Conservation (phyloP, 2,113 vertebrate genomes). For the Xyliphius kryptos region DNA sequence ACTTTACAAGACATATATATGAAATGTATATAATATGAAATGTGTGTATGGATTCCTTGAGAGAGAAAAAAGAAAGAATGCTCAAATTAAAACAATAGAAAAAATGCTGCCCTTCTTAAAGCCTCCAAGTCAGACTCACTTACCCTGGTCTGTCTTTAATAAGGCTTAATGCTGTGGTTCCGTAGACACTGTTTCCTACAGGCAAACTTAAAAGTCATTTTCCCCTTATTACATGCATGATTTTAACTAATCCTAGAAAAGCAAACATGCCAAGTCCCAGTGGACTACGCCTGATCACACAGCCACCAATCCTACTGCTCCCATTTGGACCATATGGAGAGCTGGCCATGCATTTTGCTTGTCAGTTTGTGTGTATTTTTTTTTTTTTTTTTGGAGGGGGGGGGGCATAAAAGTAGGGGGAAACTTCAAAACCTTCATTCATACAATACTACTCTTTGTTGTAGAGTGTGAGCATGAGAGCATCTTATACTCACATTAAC, state of each 20-base stretch:
- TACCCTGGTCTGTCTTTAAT: constrained; percentile 70
- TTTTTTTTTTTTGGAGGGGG: too few species aligned
- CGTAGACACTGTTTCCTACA: constrained; percentile 77
- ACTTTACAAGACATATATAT: too few species aligned
- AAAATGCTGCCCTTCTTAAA: too few species aligned
- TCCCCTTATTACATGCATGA: constrained; percentile 80
- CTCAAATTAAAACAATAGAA: too few species aligned
- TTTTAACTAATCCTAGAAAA: constrained; percentile 83
- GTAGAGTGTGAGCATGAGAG: constrained; percentile 7
- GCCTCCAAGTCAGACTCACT: not conserved
- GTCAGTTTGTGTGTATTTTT: constrained; percentile 19
- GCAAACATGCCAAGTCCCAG: constrained; percentile 76
- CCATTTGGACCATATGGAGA: constrained; percentile 29
- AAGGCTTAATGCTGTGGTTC: constrained; percentile 78
- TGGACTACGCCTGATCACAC: constrained; percentile 59
- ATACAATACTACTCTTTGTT: constrained; percentile 45
- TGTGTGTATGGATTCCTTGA: too few species aligned
- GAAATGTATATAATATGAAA: too few species aligned
- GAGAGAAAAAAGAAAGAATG: too few species aligned
- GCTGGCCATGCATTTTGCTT: constrained; percentile 9
- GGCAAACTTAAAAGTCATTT: constrained; percentile 81
- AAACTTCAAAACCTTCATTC: constrained; percentile 12
- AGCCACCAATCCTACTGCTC: constrained; percentile 54
- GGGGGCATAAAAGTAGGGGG: constrained; percentile 12
- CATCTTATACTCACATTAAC: not conserved